Base-by-base conservation (phyloP, 2,888 invertebrate genomes). In the Yponomeuta malinellus region DNA sequence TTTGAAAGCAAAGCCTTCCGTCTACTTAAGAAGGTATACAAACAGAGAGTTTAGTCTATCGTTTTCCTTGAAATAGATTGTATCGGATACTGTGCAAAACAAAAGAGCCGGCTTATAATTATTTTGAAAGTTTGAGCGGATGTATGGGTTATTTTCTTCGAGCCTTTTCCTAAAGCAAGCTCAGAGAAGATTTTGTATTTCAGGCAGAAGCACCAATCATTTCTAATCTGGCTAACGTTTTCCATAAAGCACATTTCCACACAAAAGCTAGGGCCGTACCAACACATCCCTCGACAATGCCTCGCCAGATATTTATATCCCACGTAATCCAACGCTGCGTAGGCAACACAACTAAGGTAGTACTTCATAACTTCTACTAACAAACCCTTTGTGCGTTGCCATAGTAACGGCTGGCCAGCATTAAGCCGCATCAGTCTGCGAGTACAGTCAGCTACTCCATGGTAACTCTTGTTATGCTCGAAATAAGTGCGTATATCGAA, bases 331-430 rank as follows among this genome's bases (percentile, higher is more conserved):
- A 15, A 33, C 31, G 67, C 67, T 74, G 87, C 88, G 88, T 88
- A 85, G 87, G 89, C 85, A 83, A 83, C 65, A 79, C 79, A 79
- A 48, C 77, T 78, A 79, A 79, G 79, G 81, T 79, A 81, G 83
- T 88, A 81, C 83, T 85, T 88, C 88, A 90, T 89, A 88, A 85
- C 81, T 85, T 88, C 87, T 83, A 84, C 90, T 91, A 91, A 92
- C 92, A 91, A 92, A 90, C 90, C 90, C 88, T 89, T 88, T 91
- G 70, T 70, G 15, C n/a, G 65, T n/a, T 29, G 70, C 59, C 37
- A 67, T 67, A n/a, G 81, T 88, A 86, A 88, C 82, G 83, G 79
- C 79, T 79, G 76, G 75, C 82, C 81, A 78, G 81, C 84, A 81
- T 81, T 88, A 89, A 89, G 87, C 82, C 83, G 87, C 86, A 89